phyloP scores from a whole-genome alignment of 2,888 invertebrate species.

The Stenodera caucasica region DNA sequence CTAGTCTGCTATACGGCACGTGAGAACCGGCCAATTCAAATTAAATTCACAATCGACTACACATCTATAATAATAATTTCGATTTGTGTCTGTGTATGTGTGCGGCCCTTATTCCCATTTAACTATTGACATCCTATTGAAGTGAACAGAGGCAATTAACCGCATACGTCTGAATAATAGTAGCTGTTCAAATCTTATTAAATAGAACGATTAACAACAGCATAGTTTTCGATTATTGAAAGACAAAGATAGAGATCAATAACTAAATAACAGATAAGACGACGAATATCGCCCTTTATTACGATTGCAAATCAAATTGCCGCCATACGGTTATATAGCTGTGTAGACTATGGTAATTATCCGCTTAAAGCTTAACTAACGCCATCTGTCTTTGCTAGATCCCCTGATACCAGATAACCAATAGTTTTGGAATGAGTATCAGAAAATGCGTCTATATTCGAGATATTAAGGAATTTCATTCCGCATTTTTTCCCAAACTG shows the following conservation, averaged over 20 bases:
- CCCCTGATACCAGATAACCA: not conserved
- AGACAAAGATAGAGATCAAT: not conserved
- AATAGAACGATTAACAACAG: conserved; percentile 22
- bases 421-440: not conserved
- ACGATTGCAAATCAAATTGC: conserved; percentile 25
- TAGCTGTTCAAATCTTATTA: conserved; percentile 26
- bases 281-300: conserved; percentile 18
- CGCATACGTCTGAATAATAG: conserved; percentile 39
- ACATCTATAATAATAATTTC: conserved; percentile 31
- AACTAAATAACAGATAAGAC: conserved; percentile 12
- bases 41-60: conserved; percentile 33
- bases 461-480: not conserved
- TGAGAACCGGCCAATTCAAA: conserved; percentile 18
- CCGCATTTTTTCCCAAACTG: not conserved
- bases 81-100: conserved; percentile 25
- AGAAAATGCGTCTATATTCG: not conserved
- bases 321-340: conserved; percentile 19
- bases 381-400: conserved; percentile 17
- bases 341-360: conserved; percentile 20
- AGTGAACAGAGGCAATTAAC: conserved; percentile 36
- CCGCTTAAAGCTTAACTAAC: conserved; percentile 15
- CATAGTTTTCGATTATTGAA: not conserved
- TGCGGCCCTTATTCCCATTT: conserved; percentile 18
- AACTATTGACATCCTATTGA: conserved; percentile 40
- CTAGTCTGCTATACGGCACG: conserved; percentile 1